These are phyloP conservation scores for Pterois miles DNA, from an alignment of 2,797 vertebrate species.

Conservation along the genomic window DNA sequence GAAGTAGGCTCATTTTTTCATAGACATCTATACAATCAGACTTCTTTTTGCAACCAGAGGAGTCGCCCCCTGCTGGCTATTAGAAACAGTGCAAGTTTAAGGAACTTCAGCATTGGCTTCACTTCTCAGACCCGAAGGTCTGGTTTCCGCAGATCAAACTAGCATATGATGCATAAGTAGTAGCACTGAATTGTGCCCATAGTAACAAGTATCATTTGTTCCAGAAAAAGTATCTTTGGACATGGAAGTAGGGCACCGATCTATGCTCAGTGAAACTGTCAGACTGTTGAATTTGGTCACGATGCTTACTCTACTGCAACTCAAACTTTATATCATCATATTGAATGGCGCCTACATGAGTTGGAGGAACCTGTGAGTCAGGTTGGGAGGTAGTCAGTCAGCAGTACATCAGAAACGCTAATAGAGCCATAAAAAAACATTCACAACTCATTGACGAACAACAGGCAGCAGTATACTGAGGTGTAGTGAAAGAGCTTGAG, in stretches of 20 bases:
- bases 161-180: neutral
- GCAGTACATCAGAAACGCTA: constrained; percentile 14
- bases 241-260: neutral
- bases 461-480: neutral
- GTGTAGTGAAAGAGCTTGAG: neutral
- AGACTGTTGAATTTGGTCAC: neutral
- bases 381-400: constrained; percentile 1
- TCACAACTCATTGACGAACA: neutral
- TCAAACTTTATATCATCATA: neutral
- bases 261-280: no score
- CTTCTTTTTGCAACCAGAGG: no score
- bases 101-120: no score
- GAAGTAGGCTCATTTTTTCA: no score
- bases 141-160: neutral
- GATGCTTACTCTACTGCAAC: neutral
- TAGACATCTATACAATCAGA: no score
- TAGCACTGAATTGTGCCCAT: neutral
- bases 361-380: constrained; percentile 28
- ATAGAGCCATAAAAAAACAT: neutral
- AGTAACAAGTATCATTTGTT: neutral
- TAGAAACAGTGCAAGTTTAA: no score
- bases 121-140: no score
- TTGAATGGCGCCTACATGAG: neutral
- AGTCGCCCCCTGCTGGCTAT: no score
- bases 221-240: neutral